phyloP scores from a whole-genome alignment of 2,113 vertebrate genomes.

The Cyphomyrus discorhynchus region DNA sequence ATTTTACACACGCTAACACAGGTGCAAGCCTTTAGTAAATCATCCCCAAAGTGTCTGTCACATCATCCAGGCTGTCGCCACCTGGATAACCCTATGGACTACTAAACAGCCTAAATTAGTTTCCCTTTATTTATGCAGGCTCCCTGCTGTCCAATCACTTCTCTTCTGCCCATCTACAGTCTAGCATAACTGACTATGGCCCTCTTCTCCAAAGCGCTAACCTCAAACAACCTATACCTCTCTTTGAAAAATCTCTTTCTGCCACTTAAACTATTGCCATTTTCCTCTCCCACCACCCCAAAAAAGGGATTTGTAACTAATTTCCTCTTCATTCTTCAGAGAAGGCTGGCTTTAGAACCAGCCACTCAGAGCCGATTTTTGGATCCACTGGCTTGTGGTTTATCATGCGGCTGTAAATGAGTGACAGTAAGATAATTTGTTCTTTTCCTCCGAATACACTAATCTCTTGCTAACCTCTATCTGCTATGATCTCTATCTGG shows the following conservation, averaged over 20 bases:
- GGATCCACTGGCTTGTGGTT: not conserved
- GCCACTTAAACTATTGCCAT: not conserved
- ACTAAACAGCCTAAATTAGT: not conserved
- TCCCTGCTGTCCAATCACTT: not conserved
- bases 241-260: slow-evolving; percentile 2
- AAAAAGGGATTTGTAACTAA: not conserved
- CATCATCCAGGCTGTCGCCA: not conserved
- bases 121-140: not conserved
- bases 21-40: not conserved
- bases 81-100: not conserved
- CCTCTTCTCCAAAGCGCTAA: not conserved
- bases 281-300: not conserved
- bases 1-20: not conserved
- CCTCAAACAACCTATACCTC: not conserved
- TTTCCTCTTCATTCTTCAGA: not conserved
- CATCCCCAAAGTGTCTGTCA: not conserved
- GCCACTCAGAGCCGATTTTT: not conserved
- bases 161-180: not conserved
- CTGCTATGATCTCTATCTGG: slow-evolving; percentile 2
- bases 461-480: not conserved
- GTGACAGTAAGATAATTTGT: not conserved
- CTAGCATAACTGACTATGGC: not conserved
- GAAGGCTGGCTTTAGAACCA: not conserved
- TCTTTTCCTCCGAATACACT: not conserved
- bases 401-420: not conserved